Evolutionary conservation across 1,140 invertebrate genomes (phyloP), one percentile per base, ranked within the genome.

Genomic region (Hormaphis cornu): DNA sequence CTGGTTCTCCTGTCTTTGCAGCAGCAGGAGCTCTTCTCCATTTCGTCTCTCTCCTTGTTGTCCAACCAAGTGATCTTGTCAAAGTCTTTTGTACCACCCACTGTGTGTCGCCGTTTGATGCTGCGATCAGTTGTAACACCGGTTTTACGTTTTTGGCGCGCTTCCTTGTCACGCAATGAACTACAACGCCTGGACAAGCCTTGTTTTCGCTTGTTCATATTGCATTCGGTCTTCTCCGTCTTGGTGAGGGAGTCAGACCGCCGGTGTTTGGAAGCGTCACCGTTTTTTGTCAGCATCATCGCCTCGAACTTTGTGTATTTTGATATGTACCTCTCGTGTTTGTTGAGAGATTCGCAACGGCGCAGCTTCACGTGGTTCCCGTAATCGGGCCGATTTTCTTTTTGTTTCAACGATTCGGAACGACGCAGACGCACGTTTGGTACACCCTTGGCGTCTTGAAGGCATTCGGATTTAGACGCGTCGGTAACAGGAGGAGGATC

Each of bases 61-160:
- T 83, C 82, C 69, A 82, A 74, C 81, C 81, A 86, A 58, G 78
- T 82, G 54, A 87, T 80, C 73, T 87, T 86, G 74, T 87, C 86
- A 30, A 87, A 89, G 76, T 95, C 91, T 76, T 91, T 89, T 0
- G 89, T 90, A 18, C 92, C 91, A 33, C 91, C 91, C 0, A 95
- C 91, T 1, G 92, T 95, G 78, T 95, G 92, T n/a, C 92, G 81
- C 14, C 92, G 81, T 77, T 92, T 91, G 72, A 92, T 90, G 9
- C 71, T 63, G 1, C 84, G 85, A 56, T 56, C 66, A 42, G 58
- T 66, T 40, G 30, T 53, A 83, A 86, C 87, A 37, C 86, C 86
- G 75, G 87, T 88, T 78, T 88, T 88, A 59, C 86, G 77, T 76
- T 88, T 88, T 50, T 87, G 76, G 75, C 87, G 87, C 8, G 83